Evolutionary conservation across 2,113 vertebrate species (phyloP).

Genomic region (Gadus chalcogrammus): DNA sequence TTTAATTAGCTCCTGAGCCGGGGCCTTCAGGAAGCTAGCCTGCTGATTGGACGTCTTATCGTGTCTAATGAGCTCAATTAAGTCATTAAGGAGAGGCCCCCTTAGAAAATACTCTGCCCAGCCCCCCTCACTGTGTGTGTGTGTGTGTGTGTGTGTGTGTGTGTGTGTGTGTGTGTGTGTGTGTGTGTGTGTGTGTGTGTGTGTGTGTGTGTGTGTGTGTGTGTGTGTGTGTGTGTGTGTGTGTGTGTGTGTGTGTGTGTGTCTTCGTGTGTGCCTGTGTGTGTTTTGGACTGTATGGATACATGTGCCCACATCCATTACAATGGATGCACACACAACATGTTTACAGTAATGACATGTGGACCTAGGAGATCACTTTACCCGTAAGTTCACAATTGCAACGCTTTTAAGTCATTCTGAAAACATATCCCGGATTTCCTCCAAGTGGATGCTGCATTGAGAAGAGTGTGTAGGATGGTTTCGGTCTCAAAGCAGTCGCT

Average conservation of each 20-base stretch:
- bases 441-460: too few relatives aligned
- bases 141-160: too few relatives aligned
- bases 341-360: too few relatives aligned
- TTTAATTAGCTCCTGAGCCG: constrained; percentile 76
- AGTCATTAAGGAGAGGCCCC: constrained; percentile 70
- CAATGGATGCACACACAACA: too few relatives aligned
- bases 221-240: constrained; percentile 8
- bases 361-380: too few relatives aligned
- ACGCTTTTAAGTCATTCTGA: too few relatives aligned
- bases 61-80: constrained; percentile 76
- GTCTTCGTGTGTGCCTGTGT: constrained; percentile 7
- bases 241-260: constrained; percentile 1
- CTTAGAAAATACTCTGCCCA: constrained; percentile 44
- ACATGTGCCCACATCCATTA: not conserved
- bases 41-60: constrained; percentile 77
- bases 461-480: too few relatives aligned
- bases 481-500: too few relatives aligned
- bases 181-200: too few relatives aligned
- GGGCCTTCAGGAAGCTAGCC: constrained; percentile 72
- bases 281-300: not conserved
- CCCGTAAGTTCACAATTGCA: too few relatives aligned
- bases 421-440: too few relatives aligned
- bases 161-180: too few relatives aligned
- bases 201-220: not conserved
- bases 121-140: not conserved